Base-by-base conservation (phyloP, 2,113 vertebrate genomes). In the Mesoclemmys tuberculata region DNA sequence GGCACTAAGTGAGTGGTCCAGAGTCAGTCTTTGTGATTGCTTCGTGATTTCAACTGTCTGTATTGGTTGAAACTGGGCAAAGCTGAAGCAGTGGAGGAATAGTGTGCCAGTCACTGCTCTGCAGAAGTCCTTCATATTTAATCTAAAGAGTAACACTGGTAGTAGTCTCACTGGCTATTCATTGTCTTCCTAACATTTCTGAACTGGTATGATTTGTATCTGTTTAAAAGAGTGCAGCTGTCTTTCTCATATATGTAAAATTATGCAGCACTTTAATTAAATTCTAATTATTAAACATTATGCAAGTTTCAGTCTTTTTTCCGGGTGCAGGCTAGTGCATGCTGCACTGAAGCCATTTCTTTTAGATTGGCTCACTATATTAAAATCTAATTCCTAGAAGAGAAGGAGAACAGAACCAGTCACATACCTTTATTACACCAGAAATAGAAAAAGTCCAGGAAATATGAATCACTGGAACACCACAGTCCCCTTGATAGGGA, bases 391-490 rank as follows among this genome's bases (percentile, higher is more conserved):
- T 68, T 77, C 56, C 84, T 90, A 56, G 80, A 77, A 77, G 75
- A 87, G 61, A 90, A 81, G 80, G 58, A 92, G 85, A 82, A 86
- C n/a, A 82, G 87, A 48, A n/a, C 27, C 58, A 75, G 41, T 93
- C 77, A 91, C 83, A 68, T 71, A 82, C 38, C 84, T 82, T 18
- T 5, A 58, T 80, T 85, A 82, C 1, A 82, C 49, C 18, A 91
- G 85, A 49, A 82, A 93, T 85, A 80, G 46, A 90, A 83, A 83
- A 92, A 78, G 3, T 82, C 87, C 82, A 68, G 52, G 90, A 95
- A 91, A 94, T 80, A 82, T 71, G 44, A 96, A 92, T 94, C 83
- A 75, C 68, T 92, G 84, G 48, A 87, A 92, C 58, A 88, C 92
- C 83, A 87, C 77, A 46, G 19, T 82, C 56, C 93, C 90, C 88